phyloP scores from a whole-genome alignment of 2,113 vertebrate species.

The Myotis davidii region DNA sequence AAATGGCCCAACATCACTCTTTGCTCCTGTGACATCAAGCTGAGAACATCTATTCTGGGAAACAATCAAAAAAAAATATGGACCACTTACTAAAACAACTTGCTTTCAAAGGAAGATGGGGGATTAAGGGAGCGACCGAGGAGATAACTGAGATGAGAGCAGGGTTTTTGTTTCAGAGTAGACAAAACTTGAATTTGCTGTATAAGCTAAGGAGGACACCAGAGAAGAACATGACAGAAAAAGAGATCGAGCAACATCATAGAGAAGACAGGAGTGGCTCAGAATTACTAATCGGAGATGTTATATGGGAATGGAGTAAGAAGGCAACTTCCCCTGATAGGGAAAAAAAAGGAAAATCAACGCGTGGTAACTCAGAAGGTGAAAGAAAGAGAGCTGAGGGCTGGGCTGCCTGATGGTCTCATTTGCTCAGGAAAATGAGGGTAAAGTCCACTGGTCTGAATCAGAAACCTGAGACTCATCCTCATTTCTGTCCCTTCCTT shows the following conservation, averaged over 20 bases:
- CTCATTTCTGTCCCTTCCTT: background rate
- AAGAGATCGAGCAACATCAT: background rate
- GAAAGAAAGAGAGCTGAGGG: background rate
- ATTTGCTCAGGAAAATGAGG: background rate
- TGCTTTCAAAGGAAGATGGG: constrained; percentile 34
- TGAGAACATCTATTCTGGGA: constrained; percentile 49
- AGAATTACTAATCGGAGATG: background rate
- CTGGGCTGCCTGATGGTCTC: background rate
- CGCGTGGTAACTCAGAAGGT: background rate
- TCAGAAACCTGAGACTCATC: background rate
- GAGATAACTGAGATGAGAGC: background rate
- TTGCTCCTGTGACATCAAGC: constrained; percentile 23
- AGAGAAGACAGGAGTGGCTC: background rate
- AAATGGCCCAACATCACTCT: background rate
- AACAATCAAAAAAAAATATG: constrained; percentile 18
- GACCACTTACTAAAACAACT: constrained; percentile 18
- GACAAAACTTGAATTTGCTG: background rate
- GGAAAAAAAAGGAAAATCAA: background rate
- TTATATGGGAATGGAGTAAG: background rate
- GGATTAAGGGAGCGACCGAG: background rate
- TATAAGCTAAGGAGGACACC: background rate
- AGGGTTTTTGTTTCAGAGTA: background rate
- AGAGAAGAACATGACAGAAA: background rate
- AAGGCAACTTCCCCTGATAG: background rate
- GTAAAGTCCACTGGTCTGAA: background rate